Evolutionary conservation across 2,113 vertebrate genomes (phyloP).

Genomic region (Cottus gobio): DNA sequence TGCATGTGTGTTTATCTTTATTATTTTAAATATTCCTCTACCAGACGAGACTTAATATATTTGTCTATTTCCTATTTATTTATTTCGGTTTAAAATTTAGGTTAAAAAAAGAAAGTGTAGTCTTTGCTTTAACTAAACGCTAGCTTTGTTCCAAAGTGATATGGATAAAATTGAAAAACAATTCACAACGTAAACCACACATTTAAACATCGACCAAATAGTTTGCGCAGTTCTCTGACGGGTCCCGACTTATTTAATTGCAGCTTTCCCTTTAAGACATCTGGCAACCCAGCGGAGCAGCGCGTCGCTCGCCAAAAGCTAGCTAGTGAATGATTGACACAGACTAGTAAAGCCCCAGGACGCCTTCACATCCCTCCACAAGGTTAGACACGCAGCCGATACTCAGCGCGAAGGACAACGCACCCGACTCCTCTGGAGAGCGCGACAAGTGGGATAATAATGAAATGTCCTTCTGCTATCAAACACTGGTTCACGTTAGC

Average conservation of each 20-base stretch:
- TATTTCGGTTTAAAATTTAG: background rate
- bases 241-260: background rate
- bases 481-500: background rate
- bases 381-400: constrained; percentile 56
- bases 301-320: background rate
- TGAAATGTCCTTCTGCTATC: background rate
- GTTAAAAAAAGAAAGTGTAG: background rate
- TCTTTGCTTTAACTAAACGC: background rate
- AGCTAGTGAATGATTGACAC: constrained; percentile 55
- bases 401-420: background rate
- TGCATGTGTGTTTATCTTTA: background rate
- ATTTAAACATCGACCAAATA: background rate
- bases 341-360: background rate
- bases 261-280: background rate
- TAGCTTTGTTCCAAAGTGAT: background rate
- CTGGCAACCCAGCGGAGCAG: constrained; percentile 17
- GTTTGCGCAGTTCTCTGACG: background rate
- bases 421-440: background rate
- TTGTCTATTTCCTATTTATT: too few relatives aligned
- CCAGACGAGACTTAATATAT: background rate
- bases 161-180: background rate
- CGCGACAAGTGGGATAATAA: background rate
- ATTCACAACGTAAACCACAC: background rate
- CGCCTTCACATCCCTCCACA: constrained; percentile 28
- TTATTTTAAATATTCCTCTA: background rate